Conservation (phyloP, 2,113 vertebrate species). For the Stigmatopora argus region DNA sequence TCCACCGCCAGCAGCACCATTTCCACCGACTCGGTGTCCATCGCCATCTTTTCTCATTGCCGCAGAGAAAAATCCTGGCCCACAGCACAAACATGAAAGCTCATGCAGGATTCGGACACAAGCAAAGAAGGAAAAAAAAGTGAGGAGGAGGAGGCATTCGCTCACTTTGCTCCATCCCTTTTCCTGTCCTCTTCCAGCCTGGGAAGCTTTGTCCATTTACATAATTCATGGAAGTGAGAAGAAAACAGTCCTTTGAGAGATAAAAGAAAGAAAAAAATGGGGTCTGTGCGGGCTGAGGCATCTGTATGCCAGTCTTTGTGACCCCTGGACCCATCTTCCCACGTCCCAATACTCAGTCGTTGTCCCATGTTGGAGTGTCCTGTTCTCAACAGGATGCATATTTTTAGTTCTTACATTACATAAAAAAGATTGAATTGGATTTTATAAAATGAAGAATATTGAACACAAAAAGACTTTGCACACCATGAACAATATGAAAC, state of each 20-base stretch:
- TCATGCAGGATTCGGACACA: conserved; percentile 54
- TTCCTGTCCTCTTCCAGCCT: conserved; percentile 21
- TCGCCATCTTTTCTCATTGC: conserved; percentile 84
- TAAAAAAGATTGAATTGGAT: conserved; percentile 17
- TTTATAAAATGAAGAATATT: not conserved
- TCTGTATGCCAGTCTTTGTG: conserved; percentile 89
- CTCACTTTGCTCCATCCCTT: conserved; percentile 43
- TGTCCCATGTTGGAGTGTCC: conserved; percentile 80
- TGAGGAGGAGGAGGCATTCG: conserved; percentile 71
- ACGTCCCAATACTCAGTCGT: conserved; percentile 61
- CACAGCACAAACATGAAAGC: conserved; percentile 82
- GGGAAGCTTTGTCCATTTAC: conserved; percentile 77
- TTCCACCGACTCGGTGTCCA: conserved; percentile 81
- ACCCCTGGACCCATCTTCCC: conserved; percentile 49
- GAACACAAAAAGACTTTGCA: not conserved
- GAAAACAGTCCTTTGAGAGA: conserved; percentile 67
- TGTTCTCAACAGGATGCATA: conserved; percentile 73
- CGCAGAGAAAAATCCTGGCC: conserved; percentile 73
- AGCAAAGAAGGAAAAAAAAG: conserved; percentile 60
- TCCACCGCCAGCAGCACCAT: conserved; percentile 43
- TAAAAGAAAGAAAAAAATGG: conserved; percentile 36
- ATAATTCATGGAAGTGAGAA: conserved; percentile 91
- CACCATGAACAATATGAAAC: too few species aligned
- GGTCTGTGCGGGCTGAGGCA: conserved; percentile 39
- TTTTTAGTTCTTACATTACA: conserved; percentile 83